These are phyloP conservation scores for Sterrhoptilus dennistouni DNA, from an alignment of 2,113 vertebrate species.

Conservation along the genomic window DNA sequence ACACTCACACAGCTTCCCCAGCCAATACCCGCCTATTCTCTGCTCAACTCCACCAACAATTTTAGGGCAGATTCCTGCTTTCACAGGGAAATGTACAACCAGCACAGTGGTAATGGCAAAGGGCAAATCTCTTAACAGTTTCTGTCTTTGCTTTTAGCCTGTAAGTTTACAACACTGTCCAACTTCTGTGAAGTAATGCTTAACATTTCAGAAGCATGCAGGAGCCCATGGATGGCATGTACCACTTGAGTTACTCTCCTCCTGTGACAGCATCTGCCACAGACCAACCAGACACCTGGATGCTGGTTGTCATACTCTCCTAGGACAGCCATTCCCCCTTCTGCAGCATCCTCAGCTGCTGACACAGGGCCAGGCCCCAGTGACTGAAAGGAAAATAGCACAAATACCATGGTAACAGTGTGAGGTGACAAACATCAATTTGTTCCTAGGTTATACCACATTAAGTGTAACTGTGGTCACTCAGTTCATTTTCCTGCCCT, in stretches of 20 bases:
- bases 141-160: background rate
- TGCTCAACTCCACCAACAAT: background rate
- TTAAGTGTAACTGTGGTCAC: background rate
- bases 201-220: background rate
- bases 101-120: background rate
- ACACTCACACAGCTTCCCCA: background rate
- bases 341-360: background rate
- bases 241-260: background rate
- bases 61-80: background rate
- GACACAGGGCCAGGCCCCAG: fast-evolving
- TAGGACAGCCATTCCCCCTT: background rate
- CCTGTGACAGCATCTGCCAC: background rate
- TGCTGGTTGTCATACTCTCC: background rate
- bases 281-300: background rate
- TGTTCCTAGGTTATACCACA: background rate
- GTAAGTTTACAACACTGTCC: background rate
- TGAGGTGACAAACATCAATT: background rate
- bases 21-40: background rate
- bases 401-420: fast-evolving
- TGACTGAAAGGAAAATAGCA: background rate
- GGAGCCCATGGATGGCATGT: background rate
- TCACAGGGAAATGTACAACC: background rate
- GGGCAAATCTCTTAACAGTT: background rate
- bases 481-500: background rate
- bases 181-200: background rate